phyloP scores from a whole-genome alignment of 1,140 invertebrate genomes.

The Brachystomella parvula region DNA sequence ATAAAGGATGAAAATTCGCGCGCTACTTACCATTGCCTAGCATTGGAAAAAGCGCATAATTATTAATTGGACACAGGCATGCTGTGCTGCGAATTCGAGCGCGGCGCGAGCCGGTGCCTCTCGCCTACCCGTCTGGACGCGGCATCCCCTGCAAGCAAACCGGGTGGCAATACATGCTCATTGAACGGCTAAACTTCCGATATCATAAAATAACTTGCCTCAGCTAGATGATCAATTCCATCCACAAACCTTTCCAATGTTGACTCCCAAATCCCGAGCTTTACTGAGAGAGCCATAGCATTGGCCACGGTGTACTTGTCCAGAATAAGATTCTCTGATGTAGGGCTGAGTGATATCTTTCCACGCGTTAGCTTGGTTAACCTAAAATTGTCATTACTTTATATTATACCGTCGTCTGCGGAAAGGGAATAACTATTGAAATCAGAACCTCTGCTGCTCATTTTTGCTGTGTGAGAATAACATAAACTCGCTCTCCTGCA shows the following conservation, averaged over 20 bases:
- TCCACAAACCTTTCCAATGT: slow-evolving; percentile 72
- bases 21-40: too few species aligned
- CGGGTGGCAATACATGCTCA: too few species aligned
- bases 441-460: slow-evolving; percentile 42
- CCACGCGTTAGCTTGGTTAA: slow-evolving; percentile 41
- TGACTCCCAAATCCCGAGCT: slow-evolving; percentile 85
- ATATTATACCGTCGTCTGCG: not conserved
- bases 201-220: slow-evolving; percentile 46
- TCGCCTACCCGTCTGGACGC: too few species aligned
- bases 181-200: too few species aligned
- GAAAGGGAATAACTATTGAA: not conserved
- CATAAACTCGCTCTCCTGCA: slow-evolving; percentile 74
- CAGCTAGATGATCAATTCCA: slow-evolving; percentile 68
- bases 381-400: slow-evolving; percentile 11
- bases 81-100: too few species aligned
- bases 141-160: too few species aligned
- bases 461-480: slow-evolving; percentile 52
- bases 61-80: too few species aligned
- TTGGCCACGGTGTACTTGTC: slow-evolving; percentile 80
- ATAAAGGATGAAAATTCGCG: too few species aligned
- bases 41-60: too few species aligned
- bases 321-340: slow-evolving; percentile 42
- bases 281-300: slow-evolving; percentile 82
- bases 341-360: slow-evolving; percentile 41
- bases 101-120: too few species aligned